Evolutionary conservation across 2,113 vertebrate genomes (phyloP).

Genomic region (Albula glossodonta): DNA sequence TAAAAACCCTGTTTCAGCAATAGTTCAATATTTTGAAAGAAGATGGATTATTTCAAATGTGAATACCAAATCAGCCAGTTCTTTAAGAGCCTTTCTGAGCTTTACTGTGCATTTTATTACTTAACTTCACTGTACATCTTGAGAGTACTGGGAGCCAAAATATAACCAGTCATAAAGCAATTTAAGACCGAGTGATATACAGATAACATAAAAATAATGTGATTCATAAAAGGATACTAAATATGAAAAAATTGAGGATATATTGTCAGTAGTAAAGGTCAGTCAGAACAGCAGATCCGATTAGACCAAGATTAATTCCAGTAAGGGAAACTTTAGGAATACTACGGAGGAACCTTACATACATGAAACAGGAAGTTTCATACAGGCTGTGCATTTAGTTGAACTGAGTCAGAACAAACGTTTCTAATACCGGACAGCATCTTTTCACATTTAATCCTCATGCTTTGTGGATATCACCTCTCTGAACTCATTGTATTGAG

Average conservation of each 20-base stretch:
- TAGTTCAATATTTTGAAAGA: neutral
- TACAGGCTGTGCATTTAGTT: too few relatives aligned
- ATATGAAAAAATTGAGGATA: neutral
- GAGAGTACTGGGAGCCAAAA: too few relatives aligned
- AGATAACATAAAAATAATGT: too few relatives aligned
- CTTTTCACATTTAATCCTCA: too few relatives aligned
- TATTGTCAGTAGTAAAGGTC: neutral
- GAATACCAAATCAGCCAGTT: neutral
- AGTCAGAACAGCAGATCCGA: neutral
- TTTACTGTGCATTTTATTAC: neutral
- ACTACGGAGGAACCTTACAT: too few relatives aligned
- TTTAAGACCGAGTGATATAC: too few relatives aligned
- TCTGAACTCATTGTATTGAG: too few relatives aligned
- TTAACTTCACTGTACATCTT: neutral
- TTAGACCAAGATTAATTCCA: neutral
- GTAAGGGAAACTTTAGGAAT: neutral
- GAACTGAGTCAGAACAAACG: too few relatives aligned
- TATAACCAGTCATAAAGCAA: too few relatives aligned
- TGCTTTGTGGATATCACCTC: too few relatives aligned
- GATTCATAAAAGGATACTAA: neutral
- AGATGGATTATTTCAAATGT: neutral
- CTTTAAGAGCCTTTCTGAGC: neutral
- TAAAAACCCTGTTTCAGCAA: neutral
- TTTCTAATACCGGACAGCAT: too few relatives aligned
- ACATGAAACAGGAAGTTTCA: too few relatives aligned